Base-by-base conservation (phyloP, 2,888 invertebrate species). In the Drosophila percnosoma region DNA sequence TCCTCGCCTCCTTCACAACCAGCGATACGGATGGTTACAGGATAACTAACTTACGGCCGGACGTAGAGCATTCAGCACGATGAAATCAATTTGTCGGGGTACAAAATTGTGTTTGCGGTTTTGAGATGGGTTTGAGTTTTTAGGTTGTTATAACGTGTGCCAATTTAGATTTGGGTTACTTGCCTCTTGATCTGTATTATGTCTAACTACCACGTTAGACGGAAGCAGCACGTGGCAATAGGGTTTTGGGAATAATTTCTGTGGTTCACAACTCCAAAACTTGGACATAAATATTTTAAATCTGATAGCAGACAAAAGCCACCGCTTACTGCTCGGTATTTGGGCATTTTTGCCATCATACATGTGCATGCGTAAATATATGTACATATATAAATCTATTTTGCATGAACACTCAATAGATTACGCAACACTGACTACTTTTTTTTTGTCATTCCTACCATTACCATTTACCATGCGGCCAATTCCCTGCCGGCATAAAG, bases 341-440 rank as follows among this genome's bases (percentile, higher is more conserved):
- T 24, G 27, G 18, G 10, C 18, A 34, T 67, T 53, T 68, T 54
- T 66, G 53, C 68, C 66, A 42, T 73, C 58, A 51, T 51, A 42
- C 63, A 33, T 68, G 38, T 33, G 40, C 57, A 49, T 58, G 13
- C 49, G 55, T 55, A 72, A 54, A 73, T 52, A 68, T 54, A 40
- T 58, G 53, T 72, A 64, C 38, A 61, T 71, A 73, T 59, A 68
- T 49, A 72, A 68, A 74, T 67, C 73, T 66, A 71, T 62, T 89
- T 87, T 81, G 75, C 87, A 84, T 82, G 79, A 75, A 78, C 58
- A 75, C 81, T 75, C 73, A 21, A 83, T 81, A 76, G 78, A 80
- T 84, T 81, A 79, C 79, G 68, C 69, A 72, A 72, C 62, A 68
- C 66, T 70, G 73, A 58, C 61, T 79, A 84, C 8, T 11, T 78